A percentile compares a stretch with the other conserved stretches of the same genome.
phyloP scores from a whole-genome alignment of 2,113 vertebrate genomes.

The Cricetomys ansorgei region DNA sequence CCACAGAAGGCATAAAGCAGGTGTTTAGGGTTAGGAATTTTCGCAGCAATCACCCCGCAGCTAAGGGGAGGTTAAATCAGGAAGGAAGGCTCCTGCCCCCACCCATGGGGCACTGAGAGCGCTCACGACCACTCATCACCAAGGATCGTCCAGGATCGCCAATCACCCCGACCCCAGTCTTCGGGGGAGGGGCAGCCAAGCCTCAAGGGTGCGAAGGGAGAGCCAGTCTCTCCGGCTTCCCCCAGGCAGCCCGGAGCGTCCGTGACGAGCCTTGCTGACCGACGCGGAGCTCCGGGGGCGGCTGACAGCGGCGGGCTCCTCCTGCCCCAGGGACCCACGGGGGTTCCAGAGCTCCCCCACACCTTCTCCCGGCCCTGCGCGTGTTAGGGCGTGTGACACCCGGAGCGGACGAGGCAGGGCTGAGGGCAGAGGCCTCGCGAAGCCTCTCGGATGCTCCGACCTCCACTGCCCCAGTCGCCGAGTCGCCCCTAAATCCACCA shows the following conservation, averaged over 20 bases:
- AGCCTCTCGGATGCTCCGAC: not conserved
- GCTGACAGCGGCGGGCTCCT: too few species aligned
- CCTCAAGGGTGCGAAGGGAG: not conserved
- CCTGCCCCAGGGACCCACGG: not conserved
- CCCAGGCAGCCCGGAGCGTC: not conserved
- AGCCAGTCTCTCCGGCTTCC: not conserved
- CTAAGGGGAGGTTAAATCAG: rapidly evolving
- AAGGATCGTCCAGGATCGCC: not conserved
- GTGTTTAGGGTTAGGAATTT: not conserved
- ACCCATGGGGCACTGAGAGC: rapidly evolving
- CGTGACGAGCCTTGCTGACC: not conserved
- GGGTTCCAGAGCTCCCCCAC: not conserved
- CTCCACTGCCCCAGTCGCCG: not conserved
- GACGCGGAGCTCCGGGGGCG: not conserved
- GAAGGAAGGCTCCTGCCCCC: not conserved
- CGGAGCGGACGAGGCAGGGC: not conserved
- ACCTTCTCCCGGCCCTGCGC: not conserved
- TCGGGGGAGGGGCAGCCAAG: not conserved
- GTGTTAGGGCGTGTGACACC: not conserved
- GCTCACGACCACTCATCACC: not conserved
- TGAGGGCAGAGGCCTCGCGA: not conserved
- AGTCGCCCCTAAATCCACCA: not conserved
- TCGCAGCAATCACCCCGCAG: not conserved
- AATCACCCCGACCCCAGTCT: not conserved
- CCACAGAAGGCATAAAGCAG: not conserved